Conservation (phyloP, 2,888 invertebrate species). For the Tinea trinotella region DNA sequence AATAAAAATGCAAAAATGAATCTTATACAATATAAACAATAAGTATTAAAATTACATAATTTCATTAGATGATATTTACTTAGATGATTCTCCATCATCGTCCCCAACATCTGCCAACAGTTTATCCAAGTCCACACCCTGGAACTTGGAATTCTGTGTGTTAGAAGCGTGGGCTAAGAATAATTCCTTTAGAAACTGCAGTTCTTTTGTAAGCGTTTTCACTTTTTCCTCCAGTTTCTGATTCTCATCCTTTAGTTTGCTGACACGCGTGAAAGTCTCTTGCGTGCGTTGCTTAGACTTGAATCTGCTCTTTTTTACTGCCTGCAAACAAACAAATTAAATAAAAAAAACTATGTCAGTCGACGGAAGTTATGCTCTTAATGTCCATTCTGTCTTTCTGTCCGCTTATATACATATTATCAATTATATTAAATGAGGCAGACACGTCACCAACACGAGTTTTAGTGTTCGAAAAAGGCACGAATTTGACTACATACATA, state of each 20-base stretch:
- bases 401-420: too few species aligned
- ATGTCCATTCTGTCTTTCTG: too few species aligned
- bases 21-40: too few species aligned
- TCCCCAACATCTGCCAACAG: conserved; percentile 68
- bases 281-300: conserved; percentile 84
- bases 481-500: too few species aligned
- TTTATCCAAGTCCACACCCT: conserved; percentile 71
- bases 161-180: conserved; percentile 86
- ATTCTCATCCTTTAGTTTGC: conserved; percentile 82
- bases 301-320: conserved; percentile 85
- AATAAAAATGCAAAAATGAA: too few species aligned
- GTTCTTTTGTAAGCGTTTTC: conserved; percentile 83
- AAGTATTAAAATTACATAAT: too few species aligned
- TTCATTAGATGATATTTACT: conserved; percentile 25
- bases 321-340: conserved; percentile 54
- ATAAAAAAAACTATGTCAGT: neutral
- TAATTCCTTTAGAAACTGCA: conserved; percentile 84
- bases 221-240: conserved; percentile 86
- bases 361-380: too few species aligned
- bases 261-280: conserved; percentile 82
- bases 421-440: too few species aligned
- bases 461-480: too few species aligned
- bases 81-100: conserved; percentile 29
- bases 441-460: too few species aligned
- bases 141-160: conserved; percentile 64